Percentiles rank a stretch among this genome's conserved stretches.
Conservation (phyloP, 1,140 invertebrate genomes). For the Steinernema khuongi region DNA sequence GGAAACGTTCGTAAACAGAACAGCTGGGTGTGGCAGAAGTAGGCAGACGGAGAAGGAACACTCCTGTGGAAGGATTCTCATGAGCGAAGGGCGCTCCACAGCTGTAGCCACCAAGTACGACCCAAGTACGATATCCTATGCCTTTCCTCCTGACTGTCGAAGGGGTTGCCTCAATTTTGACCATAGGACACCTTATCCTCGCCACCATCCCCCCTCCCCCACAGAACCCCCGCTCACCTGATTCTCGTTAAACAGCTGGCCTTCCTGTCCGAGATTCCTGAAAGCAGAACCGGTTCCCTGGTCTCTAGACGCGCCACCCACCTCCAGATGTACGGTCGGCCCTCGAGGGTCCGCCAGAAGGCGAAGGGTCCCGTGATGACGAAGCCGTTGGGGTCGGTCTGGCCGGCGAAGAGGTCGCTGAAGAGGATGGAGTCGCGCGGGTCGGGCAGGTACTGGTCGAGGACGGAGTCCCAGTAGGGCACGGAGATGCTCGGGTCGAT, state of each 20-base stretch:
- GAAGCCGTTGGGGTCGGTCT: slow-evolving; percentile 56
- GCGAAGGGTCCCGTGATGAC: slow-evolving; percentile 59
- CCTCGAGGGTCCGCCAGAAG: slow-evolving; percentile 56
- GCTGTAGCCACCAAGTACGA: too few relatives aligned
- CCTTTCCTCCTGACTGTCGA: too few relatives aligned
- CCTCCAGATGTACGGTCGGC: slow-evolving; percentile 47
- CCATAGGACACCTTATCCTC: too few relatives aligned
- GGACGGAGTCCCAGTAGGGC: slow-evolving; percentile 58
- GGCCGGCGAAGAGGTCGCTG: slow-evolving; percentile 55
- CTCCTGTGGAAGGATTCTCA: too few relatives aligned
- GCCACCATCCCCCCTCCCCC: too few relatives aligned
- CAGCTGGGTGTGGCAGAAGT: too few relatives aligned
- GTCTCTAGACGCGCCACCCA: neutral
- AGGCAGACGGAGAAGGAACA: too few relatives aligned
- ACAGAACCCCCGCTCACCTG: slow-evolving; percentile 43
- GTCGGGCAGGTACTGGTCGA: slow-evolving; percentile 50
- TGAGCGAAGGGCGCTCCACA: too few relatives aligned
- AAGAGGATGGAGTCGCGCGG: slow-evolving; percentile 58
- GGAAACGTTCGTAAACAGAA: too few relatives aligned
- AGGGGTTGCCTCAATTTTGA: too few relatives aligned
- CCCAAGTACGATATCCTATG: too few relatives aligned
- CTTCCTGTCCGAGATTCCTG: slow-evolving; percentile 39
- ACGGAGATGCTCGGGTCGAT: slow-evolving; percentile 53
- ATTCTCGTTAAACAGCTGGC: slow-evolving; percentile 36
- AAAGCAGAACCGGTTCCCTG: slow-evolving; percentile 15